Conservation (phyloP, 53 echinoderm and acorn worm species). For the Holothuria scabra region DNA sequence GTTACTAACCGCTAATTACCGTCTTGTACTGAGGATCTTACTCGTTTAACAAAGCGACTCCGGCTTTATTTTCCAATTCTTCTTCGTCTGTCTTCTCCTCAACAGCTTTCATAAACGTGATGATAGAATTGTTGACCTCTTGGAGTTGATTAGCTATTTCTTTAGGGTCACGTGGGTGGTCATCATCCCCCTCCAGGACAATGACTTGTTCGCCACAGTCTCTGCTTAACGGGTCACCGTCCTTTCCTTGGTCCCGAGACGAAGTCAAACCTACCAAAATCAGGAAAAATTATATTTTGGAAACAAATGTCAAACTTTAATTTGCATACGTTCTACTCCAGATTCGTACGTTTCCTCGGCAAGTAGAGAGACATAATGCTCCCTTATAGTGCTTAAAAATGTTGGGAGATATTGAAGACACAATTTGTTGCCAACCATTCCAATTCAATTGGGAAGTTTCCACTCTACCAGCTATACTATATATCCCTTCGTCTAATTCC, state of each 20-base stretch:
- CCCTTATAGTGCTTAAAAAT: too few species aligned
- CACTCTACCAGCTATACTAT: too few species aligned
- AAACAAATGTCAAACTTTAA: too few species aligned
- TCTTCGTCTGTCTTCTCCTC: conserved; percentile 67
- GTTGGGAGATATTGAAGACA: too few species aligned
- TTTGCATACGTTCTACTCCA: too few species aligned
- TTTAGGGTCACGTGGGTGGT: conserved; percentile 60
- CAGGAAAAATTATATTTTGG: not conserved
- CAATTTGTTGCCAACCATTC: too few species aligned
- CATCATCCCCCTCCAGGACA: conserved; percentile 37
- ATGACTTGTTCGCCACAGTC: conserved; percentile 15
- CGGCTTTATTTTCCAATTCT: conserved; percentile 28
- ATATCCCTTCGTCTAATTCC: too few species aligned
- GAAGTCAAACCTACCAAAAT: conserved; percentile 34
- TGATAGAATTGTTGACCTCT: conserved; percentile 74
- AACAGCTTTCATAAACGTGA: conserved; percentile 75
- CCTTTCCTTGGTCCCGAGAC: conserved; percentile 20
- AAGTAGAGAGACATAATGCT: too few species aligned
- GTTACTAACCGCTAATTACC: too few species aligned
- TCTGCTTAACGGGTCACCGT: not conserved
- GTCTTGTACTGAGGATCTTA: not conserved
- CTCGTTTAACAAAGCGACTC: conserved; percentile 19
- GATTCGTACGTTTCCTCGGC: too few species aligned
- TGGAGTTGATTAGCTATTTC: conserved; percentile 71
- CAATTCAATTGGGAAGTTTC: too few species aligned